Percentiles rank a stretch among this genome's conserved stretches.
Evolutionary conservation across 2,888 invertebrate genomes (phyloP).

Genomic region (Limnephilus lunatus): DNA sequence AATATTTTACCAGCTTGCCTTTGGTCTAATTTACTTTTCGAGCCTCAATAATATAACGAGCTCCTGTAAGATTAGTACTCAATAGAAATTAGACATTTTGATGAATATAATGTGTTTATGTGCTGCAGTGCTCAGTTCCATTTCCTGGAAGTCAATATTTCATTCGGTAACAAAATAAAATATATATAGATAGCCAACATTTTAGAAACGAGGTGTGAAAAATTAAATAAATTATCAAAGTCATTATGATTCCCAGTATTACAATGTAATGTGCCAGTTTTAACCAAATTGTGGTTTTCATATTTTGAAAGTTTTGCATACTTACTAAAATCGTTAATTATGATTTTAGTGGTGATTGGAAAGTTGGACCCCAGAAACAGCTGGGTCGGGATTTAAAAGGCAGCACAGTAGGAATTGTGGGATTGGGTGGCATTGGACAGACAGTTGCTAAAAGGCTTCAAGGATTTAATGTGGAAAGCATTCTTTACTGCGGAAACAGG

Average conservation of each 20-base stretch:
- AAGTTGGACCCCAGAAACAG: conserved; percentile 84
- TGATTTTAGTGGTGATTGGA: conserved; percentile 80
- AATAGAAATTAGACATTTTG: too few relatives aligned
- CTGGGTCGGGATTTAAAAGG: conserved; percentile 87
- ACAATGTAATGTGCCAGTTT: not conserved
- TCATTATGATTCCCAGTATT: not conserved
- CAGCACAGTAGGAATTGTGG: conserved; percentile 89
- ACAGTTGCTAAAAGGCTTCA: conserved; percentile 84
- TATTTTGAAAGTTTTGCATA: not conserved
- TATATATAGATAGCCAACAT: not conserved
- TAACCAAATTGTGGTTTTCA: not conserved
- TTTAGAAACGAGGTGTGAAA: not conserved
- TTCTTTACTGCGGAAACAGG: conserved; percentile 86
- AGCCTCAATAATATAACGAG: too few relatives aligned
- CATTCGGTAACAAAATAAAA: not conserved
- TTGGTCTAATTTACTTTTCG: too few relatives aligned
- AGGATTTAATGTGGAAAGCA: conserved; percentile 83
- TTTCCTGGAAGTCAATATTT: too few relatives aligned
- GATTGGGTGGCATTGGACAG: conserved; percentile 89
- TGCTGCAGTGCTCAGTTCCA: too few relatives aligned
- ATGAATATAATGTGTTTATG: too few relatives aligned
- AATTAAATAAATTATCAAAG: not conserved
- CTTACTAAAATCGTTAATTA: not conserved
- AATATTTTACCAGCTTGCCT: too few relatives aligned
- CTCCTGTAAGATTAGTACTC: too few relatives aligned